Evolutionary conservation across 2,113 vertebrate genomes (phyloP).

Genomic region (Vombatus ursinus): DNA sequence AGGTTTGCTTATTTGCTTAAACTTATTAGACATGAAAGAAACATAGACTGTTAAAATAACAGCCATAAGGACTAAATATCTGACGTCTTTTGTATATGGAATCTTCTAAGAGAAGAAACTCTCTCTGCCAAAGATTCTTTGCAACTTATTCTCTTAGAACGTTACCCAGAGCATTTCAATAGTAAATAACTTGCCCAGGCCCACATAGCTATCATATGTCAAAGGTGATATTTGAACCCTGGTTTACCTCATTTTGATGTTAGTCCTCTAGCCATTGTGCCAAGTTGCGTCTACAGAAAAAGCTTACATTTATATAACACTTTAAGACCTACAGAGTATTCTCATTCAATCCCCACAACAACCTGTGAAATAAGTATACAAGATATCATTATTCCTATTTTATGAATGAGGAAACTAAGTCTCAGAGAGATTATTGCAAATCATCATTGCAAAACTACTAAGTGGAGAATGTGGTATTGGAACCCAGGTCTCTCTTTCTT

Average conservation of each 20-base stretch:
- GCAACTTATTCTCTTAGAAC: not conserved
- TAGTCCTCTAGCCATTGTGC: not conserved
- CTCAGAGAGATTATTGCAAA: not conserved
- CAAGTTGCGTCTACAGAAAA: not conserved
- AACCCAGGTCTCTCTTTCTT: not conserved
- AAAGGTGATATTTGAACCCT: not conserved
- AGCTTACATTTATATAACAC: not conserved
- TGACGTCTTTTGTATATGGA: not conserved
- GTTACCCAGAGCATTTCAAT: too few species aligned
- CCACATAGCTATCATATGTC: not conserved
- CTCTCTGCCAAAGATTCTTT: not conserved
- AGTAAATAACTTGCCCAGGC: not conserved
- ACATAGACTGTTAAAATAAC: not conserved
- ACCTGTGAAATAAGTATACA: not conserved
- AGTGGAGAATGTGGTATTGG: not conserved
- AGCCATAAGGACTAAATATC: not conserved
- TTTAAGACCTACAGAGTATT: not conserved
- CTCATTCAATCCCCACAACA: not conserved
- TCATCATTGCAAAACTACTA: not conserved
- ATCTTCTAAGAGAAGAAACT: not conserved
- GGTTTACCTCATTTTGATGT: not conserved
- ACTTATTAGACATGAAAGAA: not conserved
- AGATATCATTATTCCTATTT: not conserved
- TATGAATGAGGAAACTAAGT: not conserved
- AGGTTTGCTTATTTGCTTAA: not conserved